Base-by-base conservation (phyloP, 2,113 vertebrate genomes). In the Mirounga angustirostris region DNA sequence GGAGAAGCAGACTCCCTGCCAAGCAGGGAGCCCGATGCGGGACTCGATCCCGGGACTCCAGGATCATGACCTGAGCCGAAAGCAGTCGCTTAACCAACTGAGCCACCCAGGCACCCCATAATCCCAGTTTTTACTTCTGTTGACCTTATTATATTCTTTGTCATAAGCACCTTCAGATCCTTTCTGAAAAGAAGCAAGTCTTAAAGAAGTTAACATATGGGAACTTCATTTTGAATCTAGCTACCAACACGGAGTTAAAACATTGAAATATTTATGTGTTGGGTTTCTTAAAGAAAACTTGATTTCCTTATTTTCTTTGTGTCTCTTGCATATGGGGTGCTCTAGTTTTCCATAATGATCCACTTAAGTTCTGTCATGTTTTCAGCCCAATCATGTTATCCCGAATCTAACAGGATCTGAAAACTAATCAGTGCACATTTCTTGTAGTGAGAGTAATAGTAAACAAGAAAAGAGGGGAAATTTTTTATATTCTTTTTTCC, bases 271-370 rank as follows among this genome's bases (percentile, higher is more conserved):
- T 95, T 92, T 50, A 14, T 88, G 40, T 30, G 43, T 84, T 93
- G 71, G 30, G 18, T 79, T 94, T 94, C 19, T 86, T 81, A 76
- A 91, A 65, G 84, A 28, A 81, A 88, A 58, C 73, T 91, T 50
- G 58, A 85, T 95, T 89, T 90, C 26, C 84, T 80, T 87, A 36
- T 96, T 98, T 94, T 65, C 43, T 85, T 97, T 85, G 18, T 95
- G 94, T 93, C 52, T 87, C 74, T 96, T 86, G 61, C 79, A 65
- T 67, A 13, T 84, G 79, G 61, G 54, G 58, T 4, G 1, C 19
- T 86, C 84, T 78, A 4, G 40, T 80, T 95, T 96, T 97, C 76
- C 81, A 50, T 94, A 89, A 87, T 82, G 86, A 76, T 71, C 61
- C 76, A 33, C 4, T 50, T 84, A 91, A 80, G 76, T 89, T 67